These are phyloP conservation scores for Hemibagrus guttatus DNA, from an alignment of 2,797 vertebrate genomes.

Conservation along the genomic window DNA sequence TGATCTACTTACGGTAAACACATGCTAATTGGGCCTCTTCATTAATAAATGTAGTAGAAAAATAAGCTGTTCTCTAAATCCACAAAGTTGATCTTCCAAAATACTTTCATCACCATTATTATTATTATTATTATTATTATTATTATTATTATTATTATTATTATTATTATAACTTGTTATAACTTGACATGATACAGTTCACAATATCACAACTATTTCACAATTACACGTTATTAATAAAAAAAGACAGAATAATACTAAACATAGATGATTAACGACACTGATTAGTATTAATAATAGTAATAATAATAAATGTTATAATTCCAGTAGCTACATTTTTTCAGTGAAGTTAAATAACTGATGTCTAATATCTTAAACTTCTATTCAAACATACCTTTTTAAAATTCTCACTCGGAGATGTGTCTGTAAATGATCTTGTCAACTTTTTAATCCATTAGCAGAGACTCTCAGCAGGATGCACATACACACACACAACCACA, in stretches of 20 bases:
- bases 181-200: neutral
- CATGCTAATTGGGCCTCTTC: too few relatives aligned
- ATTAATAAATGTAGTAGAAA: neutral
- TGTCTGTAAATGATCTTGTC: slow-evolving; percentile 4
- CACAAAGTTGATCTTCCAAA: neutral
- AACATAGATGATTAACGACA: neutral
- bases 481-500: neutral
- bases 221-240: neutral
- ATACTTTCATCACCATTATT: neutral
- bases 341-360: neutral
- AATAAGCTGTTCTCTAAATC: neutral
- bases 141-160: neutral
- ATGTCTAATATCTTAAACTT: neutral
- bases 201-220: neutral
- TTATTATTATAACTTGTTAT: too few relatives aligned
- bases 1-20: neutral
- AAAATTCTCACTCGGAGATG: slow-evolving; percentile 13
- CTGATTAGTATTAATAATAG: neutral
- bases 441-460: slow-evolving; percentile 42
- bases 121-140: neutral
- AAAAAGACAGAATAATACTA: neutral
- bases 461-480: neutral
- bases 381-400: slow-evolving; percentile 9
- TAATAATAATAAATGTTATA: neutral
- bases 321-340: neutral